Conservation (phyloP, 1,140 invertebrate species). For the Latrodectus geometricus region DNA sequence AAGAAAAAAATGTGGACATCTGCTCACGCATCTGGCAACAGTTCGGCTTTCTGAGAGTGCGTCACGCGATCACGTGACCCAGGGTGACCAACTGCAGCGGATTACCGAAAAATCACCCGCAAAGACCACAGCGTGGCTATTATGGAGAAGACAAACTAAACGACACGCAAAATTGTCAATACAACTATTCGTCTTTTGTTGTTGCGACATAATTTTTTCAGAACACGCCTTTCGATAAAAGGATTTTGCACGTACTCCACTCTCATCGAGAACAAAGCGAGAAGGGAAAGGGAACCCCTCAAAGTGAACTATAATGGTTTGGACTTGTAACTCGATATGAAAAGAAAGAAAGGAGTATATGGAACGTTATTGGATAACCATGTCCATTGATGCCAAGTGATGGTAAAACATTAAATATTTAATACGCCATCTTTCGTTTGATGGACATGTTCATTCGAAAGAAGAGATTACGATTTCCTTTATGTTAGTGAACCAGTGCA, state of each 20-base stretch:
- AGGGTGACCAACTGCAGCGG: conserved; percentile 19
- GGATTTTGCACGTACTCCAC: conserved; percentile 32
- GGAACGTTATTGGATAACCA: no score
- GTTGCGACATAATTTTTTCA: conserved; percentile 18
- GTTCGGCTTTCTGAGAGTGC: not conserved
- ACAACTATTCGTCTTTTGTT: conserved; percentile 14
- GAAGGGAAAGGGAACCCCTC: not conserved
- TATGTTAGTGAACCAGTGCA: no score
- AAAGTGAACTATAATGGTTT: conserved; percentile 15
- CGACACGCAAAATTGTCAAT: conserved; percentile 34
- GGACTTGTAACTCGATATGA: not conserved
- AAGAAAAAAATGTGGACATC: conserved; percentile 8
- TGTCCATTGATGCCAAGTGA: no score
- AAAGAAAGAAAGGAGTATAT: no score
- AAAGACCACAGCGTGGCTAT: conserved; percentile 2
- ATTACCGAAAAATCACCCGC: conserved; percentile 27
- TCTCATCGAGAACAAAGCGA: not conserved
- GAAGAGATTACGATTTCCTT: no score
- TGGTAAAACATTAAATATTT: no score
- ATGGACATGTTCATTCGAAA: no score
- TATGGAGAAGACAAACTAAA: conserved; percentile 17
- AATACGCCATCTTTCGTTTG: no score
- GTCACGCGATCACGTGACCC: conserved; percentile 51
- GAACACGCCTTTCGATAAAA: conserved; percentile 28
- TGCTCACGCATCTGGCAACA: conserved; percentile 38